These are phyloP conservation scores for Rhodeus uyekii DNA, from an alignment of 2,797 vertebrate species.

Conservation along the genomic window DNA sequence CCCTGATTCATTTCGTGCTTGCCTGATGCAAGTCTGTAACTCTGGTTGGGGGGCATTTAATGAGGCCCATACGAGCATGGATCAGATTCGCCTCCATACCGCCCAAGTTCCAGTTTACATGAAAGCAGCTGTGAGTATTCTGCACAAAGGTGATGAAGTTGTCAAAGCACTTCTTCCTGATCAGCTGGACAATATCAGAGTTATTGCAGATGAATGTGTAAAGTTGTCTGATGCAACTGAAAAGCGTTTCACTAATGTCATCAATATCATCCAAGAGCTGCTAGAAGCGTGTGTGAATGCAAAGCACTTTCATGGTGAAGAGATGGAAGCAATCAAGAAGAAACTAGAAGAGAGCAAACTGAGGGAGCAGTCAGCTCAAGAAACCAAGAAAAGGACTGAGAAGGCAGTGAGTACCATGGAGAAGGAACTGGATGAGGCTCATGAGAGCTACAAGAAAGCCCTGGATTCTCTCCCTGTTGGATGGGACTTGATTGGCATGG, in stretches of 20 bases:
- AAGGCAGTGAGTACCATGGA: not conserved
- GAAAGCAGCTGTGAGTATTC: constrained; percentile 46
- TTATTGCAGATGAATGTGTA: constrained; percentile 50
- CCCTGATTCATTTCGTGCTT: constrained; percentile 61
- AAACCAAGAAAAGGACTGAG: not conserved
- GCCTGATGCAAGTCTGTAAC: constrained; percentile 62
- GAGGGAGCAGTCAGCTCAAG: not conserved
- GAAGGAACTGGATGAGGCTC: not conserved
- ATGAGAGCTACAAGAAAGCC: constrained; percentile 8
- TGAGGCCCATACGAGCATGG: constrained; percentile 60
- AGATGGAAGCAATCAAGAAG: not conserved
- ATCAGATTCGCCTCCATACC: constrained; percentile 53
- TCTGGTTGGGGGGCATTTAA: constrained; percentile 60
- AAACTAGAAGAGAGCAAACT: constrained; percentile 29
- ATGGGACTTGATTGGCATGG: constrained; percentile 32
- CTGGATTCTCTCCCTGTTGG: constrained; percentile 34
- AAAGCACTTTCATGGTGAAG: constrained; percentile 43
- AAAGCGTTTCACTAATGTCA: constrained; percentile 48
- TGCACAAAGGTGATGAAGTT: constrained; percentile 45
- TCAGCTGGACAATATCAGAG: constrained; percentile 47
- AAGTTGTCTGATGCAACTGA: constrained; percentile 39
- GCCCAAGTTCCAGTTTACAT: constrained; percentile 51
- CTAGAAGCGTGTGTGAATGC: constrained; percentile 51
- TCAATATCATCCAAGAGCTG: constrained; percentile 55
- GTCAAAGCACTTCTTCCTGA: constrained; percentile 47